Base-by-base conservation (phyloP, 2,888 invertebrate genomes). In the Caenorhabditis becei region DNA sequence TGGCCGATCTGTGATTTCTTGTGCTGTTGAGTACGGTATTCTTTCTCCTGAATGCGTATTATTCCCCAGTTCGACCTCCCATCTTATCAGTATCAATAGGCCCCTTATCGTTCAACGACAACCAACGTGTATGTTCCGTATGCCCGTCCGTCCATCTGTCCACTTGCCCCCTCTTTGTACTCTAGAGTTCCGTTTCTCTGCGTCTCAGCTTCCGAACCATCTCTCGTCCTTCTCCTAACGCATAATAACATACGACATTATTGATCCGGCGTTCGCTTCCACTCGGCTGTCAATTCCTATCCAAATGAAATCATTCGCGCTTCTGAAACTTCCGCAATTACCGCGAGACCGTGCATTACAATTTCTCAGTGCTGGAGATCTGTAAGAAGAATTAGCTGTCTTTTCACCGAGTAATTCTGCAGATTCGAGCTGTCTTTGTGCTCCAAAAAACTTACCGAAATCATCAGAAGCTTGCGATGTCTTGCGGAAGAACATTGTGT, bases 371-470 rank as follows among this genome's bases (percentile, higher is more conserved):
- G 37, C 65, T 3, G 51, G 35, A 16, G 65, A 74, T n/a, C 26
- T 74, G 74, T 66, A 11, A 65, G 66, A 26, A 32, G 5, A 32
- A 32, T 7, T 32, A 10, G 5, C 35, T 20, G 20, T 49, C 1
- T 18, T 24, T 5, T 41, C 49, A 32, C 20, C 20, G 37, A 20
- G 24, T 16, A 23, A n/a, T 54, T n/a, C n/a, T 59, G 62, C 35
- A 72, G 72, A 62, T 72, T 72, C 58, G 72, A 72, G 20, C 26
- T 72, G 16, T 71, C 71, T 0, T 10, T 56, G 14, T 47, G 53
- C 26, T 71, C 71, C 11, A 3, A 10, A 0, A 35, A 28, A 23
- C 28, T 47, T 28, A 5, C 62, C 0, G 2, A n/a, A 0, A 18
- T 44, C 5, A 62, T 71, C 23, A 24, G 54, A 23, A 18, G 24